Evolutionary conservation across 2,797 vertebrate genomes (phyloP), one percentile per base, ranked within the genome.

Genomic region (Scolopax rusticola): DNA sequence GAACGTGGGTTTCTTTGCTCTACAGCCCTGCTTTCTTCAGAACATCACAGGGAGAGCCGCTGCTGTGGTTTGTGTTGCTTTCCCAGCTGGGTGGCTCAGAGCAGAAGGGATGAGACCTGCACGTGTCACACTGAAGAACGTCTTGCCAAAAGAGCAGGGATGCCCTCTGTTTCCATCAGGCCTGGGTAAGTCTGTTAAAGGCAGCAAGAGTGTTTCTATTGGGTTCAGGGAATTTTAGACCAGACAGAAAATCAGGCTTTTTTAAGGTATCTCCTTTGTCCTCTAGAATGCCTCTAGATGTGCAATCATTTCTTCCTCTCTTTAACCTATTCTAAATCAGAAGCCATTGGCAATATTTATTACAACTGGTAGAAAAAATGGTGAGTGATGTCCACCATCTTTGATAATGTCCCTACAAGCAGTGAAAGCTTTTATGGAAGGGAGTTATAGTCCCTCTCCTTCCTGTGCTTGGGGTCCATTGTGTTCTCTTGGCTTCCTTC

Each of bases 61-160:
- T 30, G 63, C 73, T 33, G 51, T 11, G 28, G 25, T 40, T 61
- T 43, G 33, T 45, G 87, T n/a, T 3, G 1, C 38, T 60, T 6
- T 57, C 28, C n/a, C 0, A 0, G n/a, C 16, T 7, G 11, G 7
- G 64, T 28, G 21, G 20, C 64, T 76, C 64, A 18, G n/a, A 17
- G 4, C 57, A 50, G 41, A 40, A 20, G 50, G 13, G 59, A 23
- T 30, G 33, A 76, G 38, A 63, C 2, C 11, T 9, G 27, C 11
- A 2, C 0, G 0, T 23, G 12, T 56, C 5, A 2, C 1, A 2
- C 28, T 40, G 61, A 36, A 18, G 51, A 71, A 68, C 43, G 16
- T 28, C 21, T 54, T 36, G 43, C 43, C 7, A 54, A 4, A 15
- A 48, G 19, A 20, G 23, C 12, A 12, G 12, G n/a, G 25, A 17